Base-by-base conservation (phyloP, 2,113 vertebrate genomes). In the Micromys minutus region DNA sequence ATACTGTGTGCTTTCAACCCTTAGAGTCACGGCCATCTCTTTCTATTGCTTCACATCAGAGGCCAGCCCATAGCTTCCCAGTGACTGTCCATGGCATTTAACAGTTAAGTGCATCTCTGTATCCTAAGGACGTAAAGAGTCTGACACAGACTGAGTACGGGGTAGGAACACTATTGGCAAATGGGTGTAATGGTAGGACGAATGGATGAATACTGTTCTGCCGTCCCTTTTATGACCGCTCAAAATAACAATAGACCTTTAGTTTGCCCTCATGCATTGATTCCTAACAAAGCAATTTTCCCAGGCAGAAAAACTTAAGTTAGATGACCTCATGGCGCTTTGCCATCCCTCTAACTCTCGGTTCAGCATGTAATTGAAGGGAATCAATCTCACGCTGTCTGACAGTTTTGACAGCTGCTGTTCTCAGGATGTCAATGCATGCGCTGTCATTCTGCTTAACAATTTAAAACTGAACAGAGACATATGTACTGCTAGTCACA, bases 401-500 rank as follows among this genome's bases (percentile, higher is more conserved):
- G 97, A 97, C 91, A 96, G 96, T 96, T 98, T 97, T 98, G 97
- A 97, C 97, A 98, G 91, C 59, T 92, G 94, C 96, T 95, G 96
- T 98, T 98, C 90, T 97, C 97, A 0, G 65, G 86, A 97, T 94
- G 97, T 97, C 97, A 97, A 21, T 61, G 95, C 52, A 29, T 91
- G 97, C 95, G 97, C 97, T 97, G 96, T 95, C 96, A 85, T 71
- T 91, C 95, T 92, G 81, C 74, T 95, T 93, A 86, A 95, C 94
- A 93, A 93, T 87, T 97, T 96, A 95, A 95, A 95, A 96, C 91
- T 91, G 97, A 98, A 95, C 96, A 95, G 96, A 96, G 96, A 96
- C 97, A 97, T 97, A 97, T 96, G 97, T 36, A 95, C 96, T 96
- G 96, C 89, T 95, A 96, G 63, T 91, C 90, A 91, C 34, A 7